Base-by-base conservation (phyloP, 2,888 invertebrate genomes). In the Harpalus rubripes region DNA sequence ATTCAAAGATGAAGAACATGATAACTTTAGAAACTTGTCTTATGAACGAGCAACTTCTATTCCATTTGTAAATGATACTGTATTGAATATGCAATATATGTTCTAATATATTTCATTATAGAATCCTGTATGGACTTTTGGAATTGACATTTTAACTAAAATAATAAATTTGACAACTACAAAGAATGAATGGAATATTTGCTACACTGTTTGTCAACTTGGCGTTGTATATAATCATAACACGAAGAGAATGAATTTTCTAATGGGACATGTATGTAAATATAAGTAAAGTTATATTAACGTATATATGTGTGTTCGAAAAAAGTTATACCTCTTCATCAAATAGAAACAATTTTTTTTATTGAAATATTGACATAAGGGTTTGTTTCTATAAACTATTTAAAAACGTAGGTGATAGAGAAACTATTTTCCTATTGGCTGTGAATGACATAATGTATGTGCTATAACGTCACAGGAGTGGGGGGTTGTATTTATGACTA, bases 231-330 rank as follows among this genome's bases (percentile, higher is more conserved):
- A 94, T 89, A 93, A 95, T 90, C 94, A 94, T 91, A 92, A 91
- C 59, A 91, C 91, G 6, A 93, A 93, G 79, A 90, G 92, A 85
- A 94, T 94, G 92, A 91, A 90, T 87, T 92, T 94, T 87, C 91
- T 96, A 59, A 94, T 94, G 88, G 95, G 95, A 63, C 96, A 96
- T 89, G 95, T 95, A 88, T 92, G 93, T 90, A 10, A 15, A 72
- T 10, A 44, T 44, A 39, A n/a, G n/a, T 72, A 44, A 41, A 41
- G 26, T 8, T 72, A 74, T 68, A 68, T 7, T 81, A 3, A 56
- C 61, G 8, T 56, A 15, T 52, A 18, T 26, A 26, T 80, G 44
- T 56, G n/a, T n/a, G n/a, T n/a, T n/a, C n/a, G n/a, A n/a, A n/a
- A n/a, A n/a, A n/a, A n/a, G n/a, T n/a, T n/a, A n/a, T n/a, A n/a